phyloP scores from a whole-genome alignment of 2,797 vertebrate species.

The Sebastes itinus region DNA sequence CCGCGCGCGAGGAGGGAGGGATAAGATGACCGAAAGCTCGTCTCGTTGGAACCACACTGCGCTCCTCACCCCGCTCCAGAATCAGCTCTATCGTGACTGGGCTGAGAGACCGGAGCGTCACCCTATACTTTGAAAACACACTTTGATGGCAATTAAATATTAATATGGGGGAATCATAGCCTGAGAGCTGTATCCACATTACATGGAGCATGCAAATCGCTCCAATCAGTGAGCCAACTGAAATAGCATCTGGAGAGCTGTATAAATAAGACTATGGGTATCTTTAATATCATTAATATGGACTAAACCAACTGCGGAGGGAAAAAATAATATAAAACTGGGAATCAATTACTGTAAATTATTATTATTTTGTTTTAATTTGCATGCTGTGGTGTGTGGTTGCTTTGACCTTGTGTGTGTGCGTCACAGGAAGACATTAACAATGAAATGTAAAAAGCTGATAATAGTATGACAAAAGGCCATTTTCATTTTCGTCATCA shows the following conservation, averaged over 20 bases:
- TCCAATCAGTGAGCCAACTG: conserved; percentile 77
- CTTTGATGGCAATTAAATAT: conserved; percentile 79
- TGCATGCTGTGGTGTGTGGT: conserved; percentile 23
- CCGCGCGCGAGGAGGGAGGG: conserved; percentile 59
- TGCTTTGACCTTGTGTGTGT: conserved; percentile 27
- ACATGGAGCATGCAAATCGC: conserved; percentile 79
- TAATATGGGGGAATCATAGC: conserved; percentile 80
- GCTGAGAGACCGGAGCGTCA: conserved; percentile 71
- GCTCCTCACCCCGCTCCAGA: conserved; percentile 62
- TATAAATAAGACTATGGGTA: conserved; percentile 71
- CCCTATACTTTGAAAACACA: conserved; percentile 79
- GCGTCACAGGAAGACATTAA: not conserved
- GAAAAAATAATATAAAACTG: conserved; percentile 57
- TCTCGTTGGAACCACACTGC: conserved; percentile 72
- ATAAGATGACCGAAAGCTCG: conserved; percentile 80
- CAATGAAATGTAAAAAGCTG: not conserved
- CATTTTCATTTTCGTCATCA: not conserved
- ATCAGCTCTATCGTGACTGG: conserved; percentile 74
- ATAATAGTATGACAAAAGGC: not conserved
- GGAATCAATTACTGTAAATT: conserved; percentile 47
- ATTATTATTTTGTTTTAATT: conserved; percentile 51
- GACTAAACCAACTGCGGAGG: conserved; percentile 50
- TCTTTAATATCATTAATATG: conserved; percentile 73
- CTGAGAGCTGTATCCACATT: conserved; percentile 82
- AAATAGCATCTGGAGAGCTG: conserved; percentile 77